Percentiles rank a stretch among this genome's conserved stretches.
phyloP scores from a whole-genome alignment of 1,140 invertebrate genomes.

The Macrostomum lignano region DNA sequence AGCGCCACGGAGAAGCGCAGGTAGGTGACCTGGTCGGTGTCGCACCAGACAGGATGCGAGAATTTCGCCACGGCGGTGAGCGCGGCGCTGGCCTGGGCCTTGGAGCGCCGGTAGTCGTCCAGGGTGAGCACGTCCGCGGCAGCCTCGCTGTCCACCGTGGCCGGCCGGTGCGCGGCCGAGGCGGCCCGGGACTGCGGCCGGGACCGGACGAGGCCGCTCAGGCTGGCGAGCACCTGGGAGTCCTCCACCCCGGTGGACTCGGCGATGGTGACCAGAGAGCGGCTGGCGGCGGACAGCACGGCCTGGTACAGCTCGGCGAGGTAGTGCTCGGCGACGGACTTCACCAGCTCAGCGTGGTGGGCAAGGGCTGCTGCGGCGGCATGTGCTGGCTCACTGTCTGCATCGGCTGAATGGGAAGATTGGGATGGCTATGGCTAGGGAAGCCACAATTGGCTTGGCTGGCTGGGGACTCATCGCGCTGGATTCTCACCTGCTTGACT shows the following conservation, averaged over 20 bases:
- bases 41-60: conserved; percentile 12
- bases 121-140: conserved; percentile 12
- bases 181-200: no score
- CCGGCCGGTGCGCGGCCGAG: no score
- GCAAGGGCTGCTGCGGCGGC: conserved; percentile 13
- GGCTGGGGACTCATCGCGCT: no score
- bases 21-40: conserved; percentile 12
- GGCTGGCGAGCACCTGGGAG: no score
- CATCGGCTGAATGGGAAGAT: no score
- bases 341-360: conserved; percentile 14
- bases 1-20: conserved; percentile 22
- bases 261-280: conserved; percentile 15
- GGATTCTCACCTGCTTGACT: no score
- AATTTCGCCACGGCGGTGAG: conserved; percentile 7
- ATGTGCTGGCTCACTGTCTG: not conserved
- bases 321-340: conserved; percentile 14
- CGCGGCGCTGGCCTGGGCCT: conserved; percentile 9
- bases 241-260: conserved; percentile 20
- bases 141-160: conserved; percentile 15
- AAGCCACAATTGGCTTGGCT: no score
- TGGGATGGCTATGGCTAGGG: no score
- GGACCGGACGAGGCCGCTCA: no score
- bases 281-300: conserved; percentile 13
- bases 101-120: conserved; percentile 10
- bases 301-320: conserved; percentile 16